Evolutionary conservation across 2,113 vertebrate species (phyloP).

Genomic region (Epinephelus lanceolatus): DNA sequence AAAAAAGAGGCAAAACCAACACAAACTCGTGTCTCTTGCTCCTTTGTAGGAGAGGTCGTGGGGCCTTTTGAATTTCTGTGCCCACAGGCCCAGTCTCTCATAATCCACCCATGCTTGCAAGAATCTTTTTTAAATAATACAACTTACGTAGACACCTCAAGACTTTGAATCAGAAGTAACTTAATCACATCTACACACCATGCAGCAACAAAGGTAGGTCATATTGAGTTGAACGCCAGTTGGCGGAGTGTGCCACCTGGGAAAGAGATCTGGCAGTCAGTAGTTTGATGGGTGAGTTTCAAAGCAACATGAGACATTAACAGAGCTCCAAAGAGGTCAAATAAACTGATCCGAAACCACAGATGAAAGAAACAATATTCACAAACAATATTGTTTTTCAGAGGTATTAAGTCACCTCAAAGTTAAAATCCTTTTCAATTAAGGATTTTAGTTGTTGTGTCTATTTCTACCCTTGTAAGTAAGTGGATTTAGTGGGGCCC

Average conservation of each 20-base stretch:
- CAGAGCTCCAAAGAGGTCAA: conserved; percentile 12
- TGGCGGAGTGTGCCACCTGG: conserved; percentile 25
- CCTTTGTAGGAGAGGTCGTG: too few species aligned
- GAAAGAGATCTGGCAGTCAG: conserved; percentile 13
- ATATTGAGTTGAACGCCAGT: conserved; percentile 14
- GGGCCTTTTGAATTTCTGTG: too few species aligned
- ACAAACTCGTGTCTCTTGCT: too few species aligned
- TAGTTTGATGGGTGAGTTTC: conserved; percentile 6
- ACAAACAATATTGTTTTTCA: neutral
- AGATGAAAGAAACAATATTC: neutral
- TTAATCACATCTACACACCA: conserved; percentile 8
- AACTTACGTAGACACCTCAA: neutral
- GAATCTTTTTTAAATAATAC: too few species aligned
- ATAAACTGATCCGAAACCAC: neutral
- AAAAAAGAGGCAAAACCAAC: too few species aligned
- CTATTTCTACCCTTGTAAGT: neutral
- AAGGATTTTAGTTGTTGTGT: neutral
- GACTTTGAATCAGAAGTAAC: conserved; percentile 25
- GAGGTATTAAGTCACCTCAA: neutral
- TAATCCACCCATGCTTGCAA: too few species aligned
- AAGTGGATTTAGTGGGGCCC: neutral
- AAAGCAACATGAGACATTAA: conserved; percentile 41
- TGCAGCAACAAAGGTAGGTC: conserved; percentile 20
- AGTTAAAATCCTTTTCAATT: neutral
- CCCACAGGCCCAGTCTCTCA: too few species aligned